Percentiles rank a stretch among this genome's conserved stretches.
Evolutionary conservation across 2,797 vertebrate genomes (phyloP).

Genomic region (Acipenser oxyrinchus): DNA sequence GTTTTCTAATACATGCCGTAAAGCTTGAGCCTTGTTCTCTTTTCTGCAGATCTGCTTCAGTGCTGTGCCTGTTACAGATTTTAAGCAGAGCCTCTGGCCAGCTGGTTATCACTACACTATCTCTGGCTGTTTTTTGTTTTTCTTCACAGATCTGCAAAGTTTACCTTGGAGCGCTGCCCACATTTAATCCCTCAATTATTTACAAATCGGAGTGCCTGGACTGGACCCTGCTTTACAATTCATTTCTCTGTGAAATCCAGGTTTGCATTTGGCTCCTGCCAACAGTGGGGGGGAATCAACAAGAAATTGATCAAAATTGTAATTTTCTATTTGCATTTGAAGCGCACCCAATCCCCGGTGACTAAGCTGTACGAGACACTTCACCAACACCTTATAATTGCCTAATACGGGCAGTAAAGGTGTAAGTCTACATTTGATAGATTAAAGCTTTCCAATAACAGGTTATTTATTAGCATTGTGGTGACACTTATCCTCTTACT

Average conservation of each 20-base stretch:
- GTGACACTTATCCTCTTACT: slow-evolving; percentile 29
- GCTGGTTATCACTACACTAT: neutral
- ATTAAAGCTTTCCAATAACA: slow-evolving; percentile 31
- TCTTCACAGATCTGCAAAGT: slow-evolving; percentile 10
- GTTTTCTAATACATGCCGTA: too few relatives aligned
- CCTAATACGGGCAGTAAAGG: slow-evolving; percentile 21
- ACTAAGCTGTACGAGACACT: too few relatives aligned
- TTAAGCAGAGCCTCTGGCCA: neutral
- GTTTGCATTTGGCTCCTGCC: neutral
- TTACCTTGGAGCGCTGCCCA: slow-evolving; percentile 16
- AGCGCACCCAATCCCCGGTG: too few relatives aligned
- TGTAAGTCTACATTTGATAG: slow-evolving; percentile 29
- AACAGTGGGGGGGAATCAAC: neutral
- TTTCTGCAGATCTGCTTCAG: too few relatives aligned
- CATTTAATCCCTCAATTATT: slow-evolving; percentile 11
- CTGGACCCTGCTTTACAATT: slow-evolving; percentile 2
- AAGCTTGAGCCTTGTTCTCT: too few relatives aligned
- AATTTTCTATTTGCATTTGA: too few relatives aligned
- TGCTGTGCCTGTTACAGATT: too few relatives aligned
- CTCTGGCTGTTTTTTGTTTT: slow-evolving; percentile 2
- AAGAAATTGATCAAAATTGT: too few relatives aligned
- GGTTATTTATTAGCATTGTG: slow-evolving; percentile 30
- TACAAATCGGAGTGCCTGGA: slow-evolving; percentile 13
- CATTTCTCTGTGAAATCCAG: slow-evolving; percentile 1
- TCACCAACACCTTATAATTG: too few relatives aligned